Base-by-base conservation (phyloP, 2,113 vertebrate genomes). In the Gnathonemus longibarbis region DNA sequence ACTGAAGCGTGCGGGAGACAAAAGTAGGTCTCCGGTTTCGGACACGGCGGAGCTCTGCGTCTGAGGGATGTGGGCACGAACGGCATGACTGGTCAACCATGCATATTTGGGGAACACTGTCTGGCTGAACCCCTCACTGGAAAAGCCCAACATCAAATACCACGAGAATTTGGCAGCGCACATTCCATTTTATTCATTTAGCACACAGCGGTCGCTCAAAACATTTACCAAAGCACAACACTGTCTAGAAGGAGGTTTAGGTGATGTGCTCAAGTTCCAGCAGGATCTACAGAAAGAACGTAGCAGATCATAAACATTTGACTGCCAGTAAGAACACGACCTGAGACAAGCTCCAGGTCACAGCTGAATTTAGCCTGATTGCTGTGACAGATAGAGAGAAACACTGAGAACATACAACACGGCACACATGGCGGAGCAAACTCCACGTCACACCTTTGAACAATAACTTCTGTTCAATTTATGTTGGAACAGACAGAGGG, bases 401-500 rank as follows among this genome's bases (percentile, higher is more conserved):
- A 42, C 24, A 77, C 3, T 24, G 70, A 15, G 31, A 31, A 53
- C 27, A 17, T 15, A 52, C 31, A 13, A 50, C 53, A 24, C 8
- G 9, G 45, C 46, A 48, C 2, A 45, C 35, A 11, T 17, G 62
- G 27, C 58, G 31, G 24, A 10, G 53, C 53, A 70, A 58, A 90
- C 62, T 77, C 13, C 74, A 66, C 45, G 3, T 86, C 48, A 31
- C 85, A 52, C 89, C 39, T 52, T 17, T 17, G 77, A 70, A 88
- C 84, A 88, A 87, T 74, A 52, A 87, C 42, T 19, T 74, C 31
- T 74, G 84, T 70, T 49, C 45, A 39, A 21, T 90, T 70, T 48
- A 70, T 90, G 58, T 80, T 46, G 49, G 89, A 77, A 45, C 66
- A 24, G 62, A 88, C 62, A 88, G 52, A 52, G 11, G 58, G 42